Evolutionary conservation across 2,113 vertebrate genomes (phyloP), one percentile per base, ranked within the genome.

Genomic region (Ciconia maguari): DNA sequence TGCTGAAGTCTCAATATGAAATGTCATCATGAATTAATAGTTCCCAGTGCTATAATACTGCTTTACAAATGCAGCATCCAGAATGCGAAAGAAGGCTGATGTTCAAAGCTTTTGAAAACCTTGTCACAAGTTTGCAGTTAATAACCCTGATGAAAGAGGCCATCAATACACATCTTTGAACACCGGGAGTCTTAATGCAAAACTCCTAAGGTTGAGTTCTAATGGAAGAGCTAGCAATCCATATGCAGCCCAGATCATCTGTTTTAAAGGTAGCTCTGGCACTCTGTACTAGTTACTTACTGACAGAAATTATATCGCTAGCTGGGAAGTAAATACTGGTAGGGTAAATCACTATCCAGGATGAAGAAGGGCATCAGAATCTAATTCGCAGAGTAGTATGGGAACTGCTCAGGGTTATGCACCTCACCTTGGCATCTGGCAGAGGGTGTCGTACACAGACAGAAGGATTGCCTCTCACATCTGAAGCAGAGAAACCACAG

Each of bases 371-470:
- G 29, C 44, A 65, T 20, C 41, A 51, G 19, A 51, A 44, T 52
- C 36, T 62, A 62, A 36, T 51, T 14, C 3, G 0, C 3, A 41
- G 41, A 41, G 10, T 1, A 22, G 36, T 16, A 34, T 4, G 30
- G 49, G 58, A 82, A 2, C 36, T 71, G 41, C 48, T 71, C 42
- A 32, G 32, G 6, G 36, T 49, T 46, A 4, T 2, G 8, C 15
- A 41, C 1, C 26, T 68, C 42, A 16, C 29, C 34, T 17, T 29
- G 58, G 34, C 44, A 27, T 5, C 30, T 58, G 51, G 48, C 46
- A 75, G 61, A 70, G 54, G 16, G 5, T 62, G 22, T 16, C 6
- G 0, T 17, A 25, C 16, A 34, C 30, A 32, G 17, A 20, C 13
- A 48, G 69, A n/a, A 49, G 14, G 13, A 52, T 49, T 68, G 10